Percentiles rank a stretch among this genome's conserved stretches.
These are phyloP conservation scores for Brachionus koreanus DNA, from an alignment of 1,140 invertebrate genomes.

Conservation along the genomic window DNA sequence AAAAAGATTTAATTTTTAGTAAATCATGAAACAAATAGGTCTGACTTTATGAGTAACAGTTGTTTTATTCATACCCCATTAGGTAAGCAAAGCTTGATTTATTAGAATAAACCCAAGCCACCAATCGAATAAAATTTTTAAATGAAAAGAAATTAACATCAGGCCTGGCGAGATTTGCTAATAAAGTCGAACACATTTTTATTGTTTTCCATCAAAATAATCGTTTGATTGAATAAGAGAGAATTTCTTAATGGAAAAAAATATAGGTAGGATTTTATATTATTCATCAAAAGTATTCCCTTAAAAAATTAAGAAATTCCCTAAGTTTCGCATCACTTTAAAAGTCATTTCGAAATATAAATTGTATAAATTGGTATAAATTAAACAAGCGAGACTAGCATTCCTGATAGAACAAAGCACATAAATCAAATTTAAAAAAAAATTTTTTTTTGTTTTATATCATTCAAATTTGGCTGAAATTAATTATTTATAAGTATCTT, in stretches of 20 bases:
- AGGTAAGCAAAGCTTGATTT: background rate
- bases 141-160: background rate
- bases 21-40: background rate
- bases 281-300: background rate
- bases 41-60: background rate
- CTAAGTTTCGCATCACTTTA: background rate
- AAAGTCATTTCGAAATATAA: background rate
- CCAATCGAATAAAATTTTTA: background rate
- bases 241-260: background rate
- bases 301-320: slow-evolving; percentile 2
- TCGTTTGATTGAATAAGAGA: background rate
- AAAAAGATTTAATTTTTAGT: background rate
- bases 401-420: background rate
- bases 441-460: background rate
- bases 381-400: background rate
- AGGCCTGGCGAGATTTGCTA: background rate
- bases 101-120: background rate
- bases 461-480: background rate
- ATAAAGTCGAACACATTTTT: background rate
- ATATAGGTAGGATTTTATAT: background rate
- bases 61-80: background rate
- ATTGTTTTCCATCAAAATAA: background rate
- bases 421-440: background rate
- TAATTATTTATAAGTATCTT: slow-evolving; percentile 1
- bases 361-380: background rate